These are phyloP conservation scores for Drosophila punjabiensis DNA, from an alignment of 1,140 invertebrate genomes.

Conservation along the genomic window DNA sequence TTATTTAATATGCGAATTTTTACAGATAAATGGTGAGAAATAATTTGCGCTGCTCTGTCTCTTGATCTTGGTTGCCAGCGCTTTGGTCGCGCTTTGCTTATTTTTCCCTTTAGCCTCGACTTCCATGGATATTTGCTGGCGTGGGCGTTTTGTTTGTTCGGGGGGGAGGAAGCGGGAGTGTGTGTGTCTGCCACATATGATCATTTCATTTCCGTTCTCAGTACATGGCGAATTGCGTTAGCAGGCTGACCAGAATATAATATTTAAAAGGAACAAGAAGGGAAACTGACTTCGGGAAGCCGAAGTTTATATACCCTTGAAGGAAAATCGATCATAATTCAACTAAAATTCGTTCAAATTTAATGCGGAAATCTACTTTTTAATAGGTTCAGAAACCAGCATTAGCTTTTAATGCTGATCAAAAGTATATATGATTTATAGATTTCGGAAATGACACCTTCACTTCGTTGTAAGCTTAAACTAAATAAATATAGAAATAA, in stretches of 20 bases:
- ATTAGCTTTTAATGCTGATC: no score
- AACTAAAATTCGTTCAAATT: no score
- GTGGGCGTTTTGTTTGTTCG: constrained; percentile 69
- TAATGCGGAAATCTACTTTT: no score
- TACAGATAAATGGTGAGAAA: constrained; percentile 84
- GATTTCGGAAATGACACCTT: no score
- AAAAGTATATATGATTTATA: no score
- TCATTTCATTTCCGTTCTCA: constrained; percentile 70
- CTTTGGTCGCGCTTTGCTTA: constrained; percentile 17
- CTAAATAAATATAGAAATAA: not conserved
- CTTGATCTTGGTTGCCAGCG: constrained; percentile 34
- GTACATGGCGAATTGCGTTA: constrained; percentile 18
- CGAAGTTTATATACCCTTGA: no score
- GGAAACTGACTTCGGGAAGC: no score
- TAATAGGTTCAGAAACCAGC: no score
- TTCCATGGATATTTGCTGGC: constrained; percentile 38
- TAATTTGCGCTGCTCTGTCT: constrained; percentile 79
- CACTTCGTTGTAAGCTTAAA: no score
- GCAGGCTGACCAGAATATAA: not conserved
- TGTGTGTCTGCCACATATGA: constrained; percentile 48
- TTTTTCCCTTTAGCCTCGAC: not conserved
- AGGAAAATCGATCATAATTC: no score
- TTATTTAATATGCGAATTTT: constrained; percentile 84
- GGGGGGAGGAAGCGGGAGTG: constrained; percentile 40
- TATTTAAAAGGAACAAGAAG: not conserved